Percentiles rank a stretch among this genome's conserved stretches.
Conservation (phyloP, 2,797 vertebrate genomes). For the Spondyliosoma cantharus region DNA sequence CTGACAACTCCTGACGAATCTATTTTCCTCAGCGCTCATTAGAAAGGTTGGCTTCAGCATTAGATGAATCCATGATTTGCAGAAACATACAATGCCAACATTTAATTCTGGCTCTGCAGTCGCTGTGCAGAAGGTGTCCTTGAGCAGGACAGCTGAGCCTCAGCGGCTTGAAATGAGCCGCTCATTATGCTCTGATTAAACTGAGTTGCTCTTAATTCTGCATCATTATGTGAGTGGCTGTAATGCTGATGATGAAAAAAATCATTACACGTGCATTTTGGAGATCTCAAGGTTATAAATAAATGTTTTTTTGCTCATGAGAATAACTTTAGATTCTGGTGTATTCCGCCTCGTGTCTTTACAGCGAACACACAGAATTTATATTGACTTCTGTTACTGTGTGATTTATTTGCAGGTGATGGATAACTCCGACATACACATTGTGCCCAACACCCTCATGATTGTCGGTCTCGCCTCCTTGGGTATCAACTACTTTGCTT, state of each 20-base stretch:
- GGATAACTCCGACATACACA: slow-evolving; percentile 86
- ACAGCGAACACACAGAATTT: not conserved
- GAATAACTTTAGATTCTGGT: no score
- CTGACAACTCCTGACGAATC: no score
- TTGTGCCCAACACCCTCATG: slow-evolving; percentile 88
- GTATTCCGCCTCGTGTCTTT: not conserved
- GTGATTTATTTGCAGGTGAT: slow-evolving; percentile 80
- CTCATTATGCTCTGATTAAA: slow-evolving; percentile 20
- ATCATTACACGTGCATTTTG: not conserved
- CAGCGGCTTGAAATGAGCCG: slow-evolving; percentile 11
- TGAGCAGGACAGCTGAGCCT: slow-evolving; percentile 11
- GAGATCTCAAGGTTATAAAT: no score
- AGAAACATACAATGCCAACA: no score
- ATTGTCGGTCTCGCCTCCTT: slow-evolving; percentile 84
- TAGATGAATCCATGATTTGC: no score
- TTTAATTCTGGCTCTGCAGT: not conserved
- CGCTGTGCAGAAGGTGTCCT: slow-evolving; percentile 13
- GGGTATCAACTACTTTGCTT: slow-evolving; percentile 86
- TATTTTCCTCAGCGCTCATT: no score
- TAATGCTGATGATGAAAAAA: not conserved
- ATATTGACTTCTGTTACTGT: slow-evolving; percentile 10
- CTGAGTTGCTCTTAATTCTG: not conserved
- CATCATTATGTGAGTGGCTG: not conserved
- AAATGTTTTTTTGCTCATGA: not conserved
- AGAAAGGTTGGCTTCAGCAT: no score